These are phyloP conservation scores for Nipponia nippon DNA, from an alignment of 2,113 vertebrate species.

Conservation along the genomic window DNA sequence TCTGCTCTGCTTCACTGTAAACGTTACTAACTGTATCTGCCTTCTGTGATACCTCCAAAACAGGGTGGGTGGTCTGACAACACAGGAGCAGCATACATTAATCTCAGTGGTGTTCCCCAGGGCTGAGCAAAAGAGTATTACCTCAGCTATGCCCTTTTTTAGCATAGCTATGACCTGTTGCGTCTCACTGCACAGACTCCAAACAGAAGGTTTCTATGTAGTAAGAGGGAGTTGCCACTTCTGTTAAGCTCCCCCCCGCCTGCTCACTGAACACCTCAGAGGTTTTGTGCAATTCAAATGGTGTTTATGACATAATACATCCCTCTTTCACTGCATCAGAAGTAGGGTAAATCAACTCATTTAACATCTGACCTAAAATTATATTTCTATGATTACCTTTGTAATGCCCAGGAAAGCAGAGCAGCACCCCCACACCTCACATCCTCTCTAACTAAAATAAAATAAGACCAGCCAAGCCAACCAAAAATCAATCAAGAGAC, in stretches of 20 bases:
- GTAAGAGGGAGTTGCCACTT: background rate
- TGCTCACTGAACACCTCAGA: rapidly evolving
- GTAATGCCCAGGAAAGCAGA: background rate
- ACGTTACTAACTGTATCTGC: rapidly evolving
- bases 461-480: background rate
- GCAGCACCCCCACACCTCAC: background rate
- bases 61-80: background rate
- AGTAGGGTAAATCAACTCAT: background rate
- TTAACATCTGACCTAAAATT: background rate
- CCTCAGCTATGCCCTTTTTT: background rate
- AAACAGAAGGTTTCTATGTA: background rate
- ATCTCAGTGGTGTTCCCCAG: background rate
- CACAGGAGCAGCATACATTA: background rate
- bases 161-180: background rate
- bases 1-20: background rate
- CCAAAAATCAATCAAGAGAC: background rate
- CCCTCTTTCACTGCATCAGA: background rate
- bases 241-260: too few species aligned
- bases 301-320: background rate
- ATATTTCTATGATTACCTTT: rapidly evolving
- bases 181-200: background rate
- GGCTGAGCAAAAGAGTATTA: background rate
- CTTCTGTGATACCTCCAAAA: background rate
- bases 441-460: background rate
- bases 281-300: rapidly evolving